Percentiles rank a stretch among this genome's conserved stretches.
phyloP scores from a whole-genome alignment of 2,888 invertebrate species.

The Sicus ferrugineus region DNA sequence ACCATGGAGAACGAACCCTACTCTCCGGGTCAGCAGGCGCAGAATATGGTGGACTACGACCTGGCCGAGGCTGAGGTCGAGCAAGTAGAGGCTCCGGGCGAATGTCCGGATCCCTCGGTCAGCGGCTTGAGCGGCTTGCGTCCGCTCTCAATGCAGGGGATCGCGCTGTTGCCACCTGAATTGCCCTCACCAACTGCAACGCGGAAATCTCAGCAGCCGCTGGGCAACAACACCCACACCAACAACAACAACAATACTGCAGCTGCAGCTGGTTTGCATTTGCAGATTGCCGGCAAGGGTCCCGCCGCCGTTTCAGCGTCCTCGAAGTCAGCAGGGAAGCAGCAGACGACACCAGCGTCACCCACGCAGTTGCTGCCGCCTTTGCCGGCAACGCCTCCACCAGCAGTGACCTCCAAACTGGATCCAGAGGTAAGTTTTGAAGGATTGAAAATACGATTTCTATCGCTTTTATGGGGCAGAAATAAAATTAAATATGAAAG shows the following conservation, averaged over 20 bases:
- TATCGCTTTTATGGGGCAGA: too few species aligned
- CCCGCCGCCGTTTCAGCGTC: conserved; percentile 48
- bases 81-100: conserved; percentile 76
- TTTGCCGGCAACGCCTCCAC: conserved; percentile 59
- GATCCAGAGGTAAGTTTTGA: conserved; percentile 69
- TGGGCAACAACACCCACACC: conserved; percentile 34
- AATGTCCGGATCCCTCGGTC: conserved; percentile 78
- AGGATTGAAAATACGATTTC: too few species aligned
- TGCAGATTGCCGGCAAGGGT: conserved; percentile 47
- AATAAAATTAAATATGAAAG: too few species aligned
- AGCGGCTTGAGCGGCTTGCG: conserved; percentile 81
- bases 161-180: conserved; percentile 68
- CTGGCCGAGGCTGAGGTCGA: conserved; percentile 55
- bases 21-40: conserved; percentile 66
- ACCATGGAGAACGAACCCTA: conserved; percentile 64
- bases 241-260: conserved; percentile 43
- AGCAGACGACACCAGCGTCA: conserved; percentile 64
- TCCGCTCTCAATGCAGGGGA: conserved; percentile 73
- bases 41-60: conserved; percentile 65
- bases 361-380: conserved; percentile 64
- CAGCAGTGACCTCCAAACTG: conserved; percentile 60
- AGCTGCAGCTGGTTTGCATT: conserved; percentile 41
- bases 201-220: conserved; percentile 37
- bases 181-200: conserved; percentile 50
- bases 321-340: conserved; percentile 65